Evolutionary conservation across 1,140 invertebrate species (phyloP), one percentile per base, ranked within the genome.

Genomic region (Bombus haemorrhoidalis): DNA sequence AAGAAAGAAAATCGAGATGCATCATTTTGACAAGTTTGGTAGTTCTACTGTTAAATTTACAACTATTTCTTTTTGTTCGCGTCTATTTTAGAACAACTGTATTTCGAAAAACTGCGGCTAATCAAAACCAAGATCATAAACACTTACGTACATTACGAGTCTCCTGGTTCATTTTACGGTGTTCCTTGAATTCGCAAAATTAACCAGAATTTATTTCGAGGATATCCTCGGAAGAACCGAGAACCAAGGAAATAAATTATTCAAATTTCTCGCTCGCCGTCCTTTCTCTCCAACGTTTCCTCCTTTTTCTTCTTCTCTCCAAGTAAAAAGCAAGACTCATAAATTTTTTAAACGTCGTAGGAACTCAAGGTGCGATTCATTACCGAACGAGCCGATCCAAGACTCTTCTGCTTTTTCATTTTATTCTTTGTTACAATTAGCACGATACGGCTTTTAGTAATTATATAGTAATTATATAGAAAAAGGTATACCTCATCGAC

Each of bases 231-330:
- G n/a, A 64, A 53, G 78, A 53, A 18, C 64, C 25, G 53, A 34
- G 32, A 68, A 68, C 13, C 59, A 32, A 57, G 79, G 32, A 76
- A 53, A 83, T 83, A 83, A 83, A 83, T 83, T 76, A 77, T 77
- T 76, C 62, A 66, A 83, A 76, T 83, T 83, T 77, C 72, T 53
- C 62, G 53, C 72, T 12, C 41, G 22, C n/a, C 18, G n/a, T 34
- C 53, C n/a, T 75, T 75, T 37, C 73, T 28, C 2, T 57, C 43
- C 34, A 5, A 34, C 47, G 53, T 62, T 73, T 39, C 18, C 25
- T 32, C 3, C 25, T 1, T 25, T 8, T 12, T 22, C 32, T 34
- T 66, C 18, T 5, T 10, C 32, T 18, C 18, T 57, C 2, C 18
- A 2, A 32, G 13, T 9, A 57, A 53, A 64, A 73, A 76, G 73